Percentiles rank a stretch among this genome's conserved stretches.
phyloP scores from a whole-genome alignment of 2,113 vertebrate species.

The Silurus glanis region DNA sequence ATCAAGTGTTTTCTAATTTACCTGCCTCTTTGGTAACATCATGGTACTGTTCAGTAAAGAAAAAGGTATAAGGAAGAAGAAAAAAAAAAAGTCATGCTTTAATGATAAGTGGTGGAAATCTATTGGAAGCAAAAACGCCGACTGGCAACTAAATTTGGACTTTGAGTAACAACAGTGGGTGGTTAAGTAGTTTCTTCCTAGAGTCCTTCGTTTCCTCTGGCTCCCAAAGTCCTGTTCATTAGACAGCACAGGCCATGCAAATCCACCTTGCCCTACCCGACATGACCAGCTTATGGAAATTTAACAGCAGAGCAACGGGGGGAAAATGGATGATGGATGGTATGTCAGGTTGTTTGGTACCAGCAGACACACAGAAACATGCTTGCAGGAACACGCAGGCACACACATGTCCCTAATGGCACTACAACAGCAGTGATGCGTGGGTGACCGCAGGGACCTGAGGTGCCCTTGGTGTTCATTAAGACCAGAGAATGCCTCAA shows the following conservation, averaged over 20 bases:
- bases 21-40: background rate
- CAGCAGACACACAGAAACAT: conserved; percentile 33
- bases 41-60: background rate
- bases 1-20: background rate
- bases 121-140: background rate
- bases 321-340: conserved; percentile 54
- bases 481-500: conserved; percentile 53
- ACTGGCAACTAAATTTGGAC: background rate
- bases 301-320: conserved; percentile 46
- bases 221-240: conserved; percentile 48
- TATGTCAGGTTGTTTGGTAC: conserved; percentile 46
- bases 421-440: conserved; percentile 48
- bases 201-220: conserved; percentile 22
- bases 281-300: conserved; percentile 54
- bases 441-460: conserved; percentile 45
- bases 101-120: background rate
- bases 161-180: conserved; percentile 6
- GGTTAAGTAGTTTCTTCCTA: conserved; percentile 20
- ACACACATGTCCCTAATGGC: conserved; percentile 47
- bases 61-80: no score
- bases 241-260: conserved; percentile 49
- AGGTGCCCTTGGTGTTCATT: conserved; percentile 49
- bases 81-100: background rate
- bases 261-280: conserved; percentile 48
- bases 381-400: conserved; percentile 29